Evolutionary conservation across 2,797 vertebrate genomes (phyloP), one percentile per base, ranked within the genome.

Genomic region (Pseudochirops cupreus): DNA sequence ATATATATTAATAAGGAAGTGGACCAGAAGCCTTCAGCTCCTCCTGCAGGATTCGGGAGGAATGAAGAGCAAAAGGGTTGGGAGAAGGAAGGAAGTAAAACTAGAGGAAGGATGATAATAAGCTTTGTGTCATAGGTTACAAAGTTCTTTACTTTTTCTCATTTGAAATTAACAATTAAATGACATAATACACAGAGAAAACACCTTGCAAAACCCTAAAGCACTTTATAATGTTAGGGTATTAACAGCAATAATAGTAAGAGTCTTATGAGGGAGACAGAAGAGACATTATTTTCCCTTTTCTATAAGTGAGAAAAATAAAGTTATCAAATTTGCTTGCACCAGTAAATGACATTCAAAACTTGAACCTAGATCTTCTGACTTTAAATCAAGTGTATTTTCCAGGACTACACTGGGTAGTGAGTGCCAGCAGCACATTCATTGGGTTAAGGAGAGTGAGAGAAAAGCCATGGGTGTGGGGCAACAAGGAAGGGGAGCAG

Each of bases 401-500:
- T 87, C 39, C 39, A 50, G 21, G 39, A 13, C 89, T 58, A 97
- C 56, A 90, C 7, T 91, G n/a, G 46, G 59, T 82, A 46, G 6
- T 46, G 18, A 82, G 6, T 21, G 67, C 46, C 62, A 52, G 29
- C 56, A 95, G 87, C 26, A 56, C n/a, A 13, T 54, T 91, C 82
- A 31, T 33, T n/a, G 1, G 56, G 53, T 55, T 96, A 89, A 95
- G 31, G 29, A 57, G 46, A 33, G 89, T 91, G 31, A 56, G 55
- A 91, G 0, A 46, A 53, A 29, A 96, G 92, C 92, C 93, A 95
- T 46, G 6, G n/a, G 3, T 14, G 31, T 33, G 4, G 1, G 53
- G n/a, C 58, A 33, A 31, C 55, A 87, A 18, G 93, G 28, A 96
- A 33, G 46, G 33, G n/a, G 39, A 95, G 29, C 21, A 94, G 56